A percentile compares a stretch with the other conserved stretches of the same genome.
phyloP scores from a whole-genome alignment of 2,113 vertebrate species.

The Nothocercus julius region DNA sequence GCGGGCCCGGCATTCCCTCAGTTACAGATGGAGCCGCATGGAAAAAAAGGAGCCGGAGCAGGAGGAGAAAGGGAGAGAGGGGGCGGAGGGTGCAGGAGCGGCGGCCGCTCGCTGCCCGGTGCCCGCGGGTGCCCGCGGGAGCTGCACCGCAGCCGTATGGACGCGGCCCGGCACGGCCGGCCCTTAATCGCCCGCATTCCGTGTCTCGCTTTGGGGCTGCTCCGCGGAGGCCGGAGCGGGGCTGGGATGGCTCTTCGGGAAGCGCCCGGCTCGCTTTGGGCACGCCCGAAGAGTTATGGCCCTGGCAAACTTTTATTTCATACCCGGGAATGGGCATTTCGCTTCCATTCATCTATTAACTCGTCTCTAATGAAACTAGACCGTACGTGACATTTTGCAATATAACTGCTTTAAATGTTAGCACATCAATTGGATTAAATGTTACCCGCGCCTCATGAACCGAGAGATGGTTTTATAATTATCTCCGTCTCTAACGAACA shows the following conservation, averaged over 20 bases:
- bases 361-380: conserved; percentile 62
- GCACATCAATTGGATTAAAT: conserved; percentile 67
- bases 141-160: too few relatives aligned
- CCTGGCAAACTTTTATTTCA: conserved; percentile 10
- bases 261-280: not conserved
- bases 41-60: not conserved
- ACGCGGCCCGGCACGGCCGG: too few relatives aligned
- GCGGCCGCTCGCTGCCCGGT: not conserved
- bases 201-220: not conserved
- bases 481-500: conserved; percentile 57
- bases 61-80: not conserved
- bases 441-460: conserved; percentile 54
- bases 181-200: not conserved
- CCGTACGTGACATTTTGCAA: conserved; percentile 59
- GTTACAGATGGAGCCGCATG: conserved; percentile 75
- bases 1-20: conserved; percentile 76
- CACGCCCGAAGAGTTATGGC: not conserved
- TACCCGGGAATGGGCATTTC: not conserved
- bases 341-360: conserved; percentile 50
- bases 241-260: not conserved
- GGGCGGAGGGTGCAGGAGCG: not conserved
- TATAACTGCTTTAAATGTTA: conserved; percentile 66
- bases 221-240: not conserved
- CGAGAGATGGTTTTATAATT: conserved; percentile 66
- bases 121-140: not conserved